Evolutionary conservation across 92 coral and sea anemone species (phyloP), one percentile per base, ranked within the genome.

Genomic region (Porites rus): DNA sequence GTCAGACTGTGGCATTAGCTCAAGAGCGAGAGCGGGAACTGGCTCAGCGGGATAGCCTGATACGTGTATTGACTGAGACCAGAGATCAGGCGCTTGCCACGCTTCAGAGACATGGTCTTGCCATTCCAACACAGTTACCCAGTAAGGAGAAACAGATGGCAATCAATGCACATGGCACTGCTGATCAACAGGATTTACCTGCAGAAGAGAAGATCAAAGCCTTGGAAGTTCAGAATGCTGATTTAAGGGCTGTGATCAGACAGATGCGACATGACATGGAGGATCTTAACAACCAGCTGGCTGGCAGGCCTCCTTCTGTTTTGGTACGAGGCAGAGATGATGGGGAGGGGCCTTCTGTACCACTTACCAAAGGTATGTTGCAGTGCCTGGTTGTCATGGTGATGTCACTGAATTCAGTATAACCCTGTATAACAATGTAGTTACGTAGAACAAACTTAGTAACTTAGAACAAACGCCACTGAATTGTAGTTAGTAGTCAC

Each of bases 251-350:
- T 60, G 94, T 95, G 65, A 91, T 97, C 67, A 88, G 95, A 74
- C 99, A 97, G 82, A 97, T 97, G 99, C 91, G 99, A 31, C 88
- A 93, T 13, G 97, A 97, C 68, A 95, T 97, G 98, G 98, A 97
- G 79, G 95, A 93, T 54, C 92, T 97, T 59, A 93, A 91, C 70
- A 91, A 86, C 77, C 96, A 95, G 88, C 88, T 90, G 21, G 94
- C 94, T 24, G 75, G 88, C 61, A 89, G 88, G 83, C 90, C 98
- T 82, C 90, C 98, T 0, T 84, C 94, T 66, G 94, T 93, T 59
- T 65, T 88, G 90, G 89, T 59, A 53, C 88, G 82, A 38, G 22
- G 84, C 46, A 78, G 79, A 79, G 71, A 83, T 59, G 90, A 71
- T 17, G 92, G 83, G 8, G 88, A 84, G 14, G 84, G 51, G 59